These are phyloP conservation scores for Enhydra lutris DNA, from an alignment of 2,113 vertebrate genomes.

Conservation along the genomic window DNA sequence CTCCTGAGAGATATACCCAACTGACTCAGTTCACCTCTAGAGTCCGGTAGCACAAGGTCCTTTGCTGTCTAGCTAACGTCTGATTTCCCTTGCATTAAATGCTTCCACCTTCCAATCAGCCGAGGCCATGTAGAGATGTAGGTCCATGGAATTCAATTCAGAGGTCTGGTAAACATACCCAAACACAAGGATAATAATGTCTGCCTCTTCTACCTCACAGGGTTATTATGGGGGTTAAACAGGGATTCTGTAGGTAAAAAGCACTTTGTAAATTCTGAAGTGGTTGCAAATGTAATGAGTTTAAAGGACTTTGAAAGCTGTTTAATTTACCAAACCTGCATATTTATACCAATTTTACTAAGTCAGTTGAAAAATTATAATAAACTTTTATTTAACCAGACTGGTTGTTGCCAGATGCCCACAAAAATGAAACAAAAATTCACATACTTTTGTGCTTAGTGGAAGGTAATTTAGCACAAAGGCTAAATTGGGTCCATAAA, in stretches of 20 bases:
- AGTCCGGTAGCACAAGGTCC: background rate
- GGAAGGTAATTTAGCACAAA: constrained; percentile 20
- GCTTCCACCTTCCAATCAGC: background rate
- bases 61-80: background rate
- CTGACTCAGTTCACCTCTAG: background rate
- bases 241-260: background rate
- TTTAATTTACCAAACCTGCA: constrained; percentile 4
- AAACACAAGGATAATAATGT: background rate
- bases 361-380: constrained; percentile 48
- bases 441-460: background rate
- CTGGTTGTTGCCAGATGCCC: constrained; percentile 27
- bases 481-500: constrained; percentile 14
- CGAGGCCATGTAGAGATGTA: background rate
- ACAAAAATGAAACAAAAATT: constrained; percentile 34
- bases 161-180: background rate
- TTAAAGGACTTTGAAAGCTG: constrained; percentile 25
- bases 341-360: constrained; percentile 35
- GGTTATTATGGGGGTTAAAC: background rate
- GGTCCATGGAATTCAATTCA: background rate
- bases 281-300: background rate
- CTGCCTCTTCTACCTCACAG: background rate
- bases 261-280: constrained; percentile 16
- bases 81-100: background rate
- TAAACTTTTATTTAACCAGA: constrained; percentile 59
- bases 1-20: background rate